These are phyloP conservation scores for Drosophila sp. DNA, from an alignment of 1,140 invertebrate species.

Conservation along the genomic window DNA sequence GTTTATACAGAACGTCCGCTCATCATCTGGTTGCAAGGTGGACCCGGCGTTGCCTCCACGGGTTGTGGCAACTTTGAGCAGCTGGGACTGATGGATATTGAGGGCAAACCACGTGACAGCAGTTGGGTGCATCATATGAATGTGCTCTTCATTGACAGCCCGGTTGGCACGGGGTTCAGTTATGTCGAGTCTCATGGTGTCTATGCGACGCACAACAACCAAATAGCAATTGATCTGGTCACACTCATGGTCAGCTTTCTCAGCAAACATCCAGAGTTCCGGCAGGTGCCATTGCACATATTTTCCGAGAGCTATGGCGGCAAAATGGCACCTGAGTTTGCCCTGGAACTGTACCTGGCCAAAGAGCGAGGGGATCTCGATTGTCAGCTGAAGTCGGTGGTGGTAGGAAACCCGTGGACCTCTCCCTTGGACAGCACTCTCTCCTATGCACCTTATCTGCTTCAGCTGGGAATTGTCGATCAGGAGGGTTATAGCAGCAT, in stretches of 20 bases:
- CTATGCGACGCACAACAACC: slow-evolving; percentile 88
- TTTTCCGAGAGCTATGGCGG: slow-evolving; percentile 95
- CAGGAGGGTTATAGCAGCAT: slow-evolving; percentile 85
- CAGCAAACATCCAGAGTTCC: slow-evolving; percentile 87
- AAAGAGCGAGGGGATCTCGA: slow-evolving; percentile 87
- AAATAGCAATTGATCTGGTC: slow-evolving; percentile 92
- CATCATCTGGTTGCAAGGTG: slow-evolving; percentile 92
- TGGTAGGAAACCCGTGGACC: slow-evolving; percentile 95
- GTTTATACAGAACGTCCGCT: slow-evolving; percentile 88
- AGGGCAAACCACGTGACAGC: slow-evolving; percentile 88
- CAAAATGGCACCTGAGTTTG: slow-evolving; percentile 95
- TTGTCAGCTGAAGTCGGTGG: slow-evolving; percentile 91
- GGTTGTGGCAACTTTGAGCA: slow-evolving; percentile 92
- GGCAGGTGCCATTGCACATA: slow-evolving; percentile 91
- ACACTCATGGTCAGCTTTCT: slow-evolving; percentile 89
- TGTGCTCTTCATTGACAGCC: slow-evolving; percentile 94
- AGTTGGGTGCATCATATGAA: slow-evolving; percentile 93
- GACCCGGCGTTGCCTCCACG: slow-evolving; percentile 91
- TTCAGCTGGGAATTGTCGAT: slow-evolving; percentile 87
- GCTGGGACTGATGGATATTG: slow-evolving; percentile 89
- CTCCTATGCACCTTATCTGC: slow-evolving; percentile 90
- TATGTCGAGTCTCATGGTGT: slow-evolving; percentile 87
- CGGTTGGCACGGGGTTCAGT: slow-evolving; percentile 94
- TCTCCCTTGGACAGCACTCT: slow-evolving; percentile 92
- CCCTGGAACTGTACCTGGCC: slow-evolving; percentile 86